These are phyloP conservation scores for Watsonalla cultraria DNA, from an alignment of 2,888 invertebrate species.

Conservation along the genomic window DNA sequence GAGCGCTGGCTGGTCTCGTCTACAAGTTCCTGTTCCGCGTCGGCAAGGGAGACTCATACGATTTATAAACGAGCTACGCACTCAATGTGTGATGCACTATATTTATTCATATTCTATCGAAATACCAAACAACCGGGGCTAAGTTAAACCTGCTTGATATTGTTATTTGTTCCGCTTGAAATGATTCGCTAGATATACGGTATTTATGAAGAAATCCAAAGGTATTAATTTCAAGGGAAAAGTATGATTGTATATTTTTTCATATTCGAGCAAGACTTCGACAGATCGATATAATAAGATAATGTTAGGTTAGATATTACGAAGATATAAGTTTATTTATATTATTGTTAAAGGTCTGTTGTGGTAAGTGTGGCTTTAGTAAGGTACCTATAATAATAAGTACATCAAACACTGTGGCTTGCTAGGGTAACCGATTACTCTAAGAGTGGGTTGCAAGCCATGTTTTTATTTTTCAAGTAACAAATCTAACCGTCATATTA, in stretches of 20 bases:
- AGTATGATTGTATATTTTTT: slow-evolving; percentile 17
- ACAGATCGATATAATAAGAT: slow-evolving; percentile 17
- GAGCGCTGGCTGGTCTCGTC: slow-evolving; percentile 84
- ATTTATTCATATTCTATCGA: slow-evolving; percentile 1
- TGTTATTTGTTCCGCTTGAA: slow-evolving; percentile 9
- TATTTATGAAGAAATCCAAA: slow-evolving; percentile 24
- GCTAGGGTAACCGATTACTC: too few species aligned
- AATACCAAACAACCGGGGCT: background rate
- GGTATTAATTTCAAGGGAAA: slow-evolving; percentile 12
- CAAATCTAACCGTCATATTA: too few species aligned
- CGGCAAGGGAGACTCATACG: slow-evolving; percentile 86
- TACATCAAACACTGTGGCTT: too few species aligned
- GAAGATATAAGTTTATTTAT: slow-evolving; percentile 43
- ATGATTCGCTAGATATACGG: slow-evolving; percentile 4
- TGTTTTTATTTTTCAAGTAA: too few species aligned
- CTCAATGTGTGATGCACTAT: slow-evolving; percentile 5
- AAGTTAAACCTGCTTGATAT: slow-evolving; percentile 22
- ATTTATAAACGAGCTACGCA: slow-evolving; percentile 78
- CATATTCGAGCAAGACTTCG: slow-evolving; percentile 16
- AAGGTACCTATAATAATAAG: too few species aligned
- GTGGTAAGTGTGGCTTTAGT: background rate
- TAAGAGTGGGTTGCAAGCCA: too few species aligned
- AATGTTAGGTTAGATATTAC: slow-evolving; percentile 18
- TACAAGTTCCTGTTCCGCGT: slow-evolving; percentile 85
- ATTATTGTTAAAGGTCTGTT: slow-evolving; percentile 19